A percentile compares a stretch with the other conserved stretches of the same genome.
These are phyloP conservation scores for Eubasilissa splendida DNA, from an alignment of 2,888 invertebrate species.

Conservation along the genomic window DNA sequence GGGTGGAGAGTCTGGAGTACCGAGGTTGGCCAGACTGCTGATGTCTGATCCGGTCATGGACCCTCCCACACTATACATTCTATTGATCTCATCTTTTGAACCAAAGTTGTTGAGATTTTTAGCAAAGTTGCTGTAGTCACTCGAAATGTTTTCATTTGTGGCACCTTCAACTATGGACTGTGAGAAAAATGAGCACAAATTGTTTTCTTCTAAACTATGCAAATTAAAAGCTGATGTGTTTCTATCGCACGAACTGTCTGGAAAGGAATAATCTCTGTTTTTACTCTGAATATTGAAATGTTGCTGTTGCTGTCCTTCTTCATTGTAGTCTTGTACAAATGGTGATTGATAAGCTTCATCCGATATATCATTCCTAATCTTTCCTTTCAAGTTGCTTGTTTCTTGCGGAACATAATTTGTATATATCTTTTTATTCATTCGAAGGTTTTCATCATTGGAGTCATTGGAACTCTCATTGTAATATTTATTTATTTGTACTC, in stretches of 20 bases:
- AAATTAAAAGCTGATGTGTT: constrained; percentile 52
- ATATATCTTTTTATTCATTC: constrained; percentile 21
- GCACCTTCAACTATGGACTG: constrained; percentile 49
- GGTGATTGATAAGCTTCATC: constrained; percentile 12
- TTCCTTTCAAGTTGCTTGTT: constrained; percentile 15
- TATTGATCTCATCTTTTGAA: constrained; percentile 56
- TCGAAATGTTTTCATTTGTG: constrained; percentile 53
- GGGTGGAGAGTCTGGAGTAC: constrained; percentile 83
- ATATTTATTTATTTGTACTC: constrained; percentile 50
- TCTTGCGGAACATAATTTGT: constrained; percentile 26
- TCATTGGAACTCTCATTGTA: constrained; percentile 50
- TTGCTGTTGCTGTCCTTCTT: constrained; percentile 29
- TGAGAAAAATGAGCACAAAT: constrained; percentile 53
- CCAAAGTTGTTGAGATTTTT: constrained; percentile 57
- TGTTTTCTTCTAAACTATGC: constrained; percentile 57
- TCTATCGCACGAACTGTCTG: constrained; percentile 48
- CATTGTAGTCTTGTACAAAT: constrained; percentile 34
- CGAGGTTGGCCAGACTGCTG: constrained; percentile 78
- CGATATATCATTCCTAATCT: constrained; percentile 41
- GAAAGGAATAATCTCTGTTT: constrained; percentile 50
- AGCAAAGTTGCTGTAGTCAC: constrained; percentile 56
- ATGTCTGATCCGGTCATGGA: constrained; percentile 77
- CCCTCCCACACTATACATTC: constrained; percentile 59
- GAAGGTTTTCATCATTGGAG: constrained; percentile 49
- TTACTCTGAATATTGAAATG: constrained; percentile 40